These are phyloP conservation scores for Cyclina sinensis DNA, from an alignment of 1,140 invertebrate species.

Conservation along the genomic window DNA sequence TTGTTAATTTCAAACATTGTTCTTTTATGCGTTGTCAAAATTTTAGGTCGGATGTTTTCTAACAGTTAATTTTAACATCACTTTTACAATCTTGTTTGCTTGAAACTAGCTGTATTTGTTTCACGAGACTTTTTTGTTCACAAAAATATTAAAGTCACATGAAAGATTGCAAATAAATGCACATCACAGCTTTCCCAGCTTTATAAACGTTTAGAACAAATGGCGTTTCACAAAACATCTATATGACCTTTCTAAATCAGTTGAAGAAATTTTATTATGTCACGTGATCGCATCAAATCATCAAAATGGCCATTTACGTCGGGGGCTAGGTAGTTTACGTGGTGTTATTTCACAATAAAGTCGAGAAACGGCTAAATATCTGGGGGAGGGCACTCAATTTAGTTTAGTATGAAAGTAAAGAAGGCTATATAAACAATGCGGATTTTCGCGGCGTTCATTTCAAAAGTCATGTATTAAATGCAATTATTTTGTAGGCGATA, in stretches of 20 bases:
- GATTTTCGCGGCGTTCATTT: not conserved
- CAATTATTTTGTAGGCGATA: not conserved
- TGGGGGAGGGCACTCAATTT: not conserved
- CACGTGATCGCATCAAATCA: constrained; percentile 59
- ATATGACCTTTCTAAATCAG: constrained; percentile 42
- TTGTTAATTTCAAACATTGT: not conserved
- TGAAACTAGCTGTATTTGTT: too few species aligned
- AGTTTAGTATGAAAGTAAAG: constrained; percentile 22
- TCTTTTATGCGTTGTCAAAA: too few species aligned
- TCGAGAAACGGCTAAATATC: constrained; percentile 11
- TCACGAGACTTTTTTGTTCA: too few species aligned
- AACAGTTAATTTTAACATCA: too few species aligned
- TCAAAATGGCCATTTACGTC: constrained; percentile 62
- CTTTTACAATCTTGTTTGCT: too few species aligned
- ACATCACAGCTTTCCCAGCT: too few species aligned
- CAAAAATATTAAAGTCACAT: too few species aligned
- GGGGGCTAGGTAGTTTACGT: constrained; percentile 38
- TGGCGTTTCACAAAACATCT: not conserved
- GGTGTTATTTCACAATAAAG: not conserved
- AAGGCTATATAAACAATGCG: constrained; percentile 12
- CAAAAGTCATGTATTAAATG: constrained; percentile 22
- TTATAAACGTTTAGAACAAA: not conserved
- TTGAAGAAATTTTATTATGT: constrained; percentile 51
- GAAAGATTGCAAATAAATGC: too few species aligned
- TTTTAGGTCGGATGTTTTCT: too few species aligned